Evolutionary conservation across 92 coral and sea anemone species (phyloP).

Genomic region (Micromussa lordhowensis): DNA sequence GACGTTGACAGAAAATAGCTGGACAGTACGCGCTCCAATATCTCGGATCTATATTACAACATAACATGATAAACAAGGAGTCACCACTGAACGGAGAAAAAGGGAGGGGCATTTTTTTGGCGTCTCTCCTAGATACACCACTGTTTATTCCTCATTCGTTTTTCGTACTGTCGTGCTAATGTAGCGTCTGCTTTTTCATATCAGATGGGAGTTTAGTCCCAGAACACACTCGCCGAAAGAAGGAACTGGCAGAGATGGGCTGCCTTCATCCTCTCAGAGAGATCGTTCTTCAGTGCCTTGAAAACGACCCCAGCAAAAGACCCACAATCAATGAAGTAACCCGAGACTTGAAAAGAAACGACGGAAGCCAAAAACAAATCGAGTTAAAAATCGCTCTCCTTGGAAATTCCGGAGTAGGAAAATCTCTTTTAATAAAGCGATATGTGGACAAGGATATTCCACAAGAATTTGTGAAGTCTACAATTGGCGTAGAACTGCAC

Average conservation of each 20-base stretch:
- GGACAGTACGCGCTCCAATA: too few species aligned
- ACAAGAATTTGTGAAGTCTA: constrained; percentile 6
- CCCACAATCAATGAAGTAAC: constrained; percentile 32
- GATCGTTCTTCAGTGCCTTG: constrained; percentile 66
- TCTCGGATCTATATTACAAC: too few species aligned
- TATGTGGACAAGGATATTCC: constrained; percentile 38
- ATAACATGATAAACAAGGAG: too few species aligned
- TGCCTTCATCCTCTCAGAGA: constrained; percentile 59
- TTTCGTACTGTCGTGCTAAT: neutral
- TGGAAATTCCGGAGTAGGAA: constrained; percentile 66
- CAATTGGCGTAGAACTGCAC: constrained; percentile 42
- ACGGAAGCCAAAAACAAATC: constrained; percentile 32
- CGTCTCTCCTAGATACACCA: neutral
- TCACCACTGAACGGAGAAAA: neutral
- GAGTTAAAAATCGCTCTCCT: constrained; percentile 53
- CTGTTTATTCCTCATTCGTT: neutral
- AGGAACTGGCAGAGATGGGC: constrained; percentile 62
- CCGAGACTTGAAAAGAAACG: constrained; percentile 28
- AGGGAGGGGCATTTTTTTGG: neutral
- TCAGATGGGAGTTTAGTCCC: constrained; percentile 45
- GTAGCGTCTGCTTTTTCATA: neutral
- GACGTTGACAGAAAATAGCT: too few species aligned
- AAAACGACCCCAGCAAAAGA: constrained; percentile 49
- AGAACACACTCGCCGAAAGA: constrained; percentile 56
- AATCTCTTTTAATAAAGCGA: constrained; percentile 46